Conservation (phyloP, 2,113 vertebrate species). For the Alaudala cheleensis region DNA sequence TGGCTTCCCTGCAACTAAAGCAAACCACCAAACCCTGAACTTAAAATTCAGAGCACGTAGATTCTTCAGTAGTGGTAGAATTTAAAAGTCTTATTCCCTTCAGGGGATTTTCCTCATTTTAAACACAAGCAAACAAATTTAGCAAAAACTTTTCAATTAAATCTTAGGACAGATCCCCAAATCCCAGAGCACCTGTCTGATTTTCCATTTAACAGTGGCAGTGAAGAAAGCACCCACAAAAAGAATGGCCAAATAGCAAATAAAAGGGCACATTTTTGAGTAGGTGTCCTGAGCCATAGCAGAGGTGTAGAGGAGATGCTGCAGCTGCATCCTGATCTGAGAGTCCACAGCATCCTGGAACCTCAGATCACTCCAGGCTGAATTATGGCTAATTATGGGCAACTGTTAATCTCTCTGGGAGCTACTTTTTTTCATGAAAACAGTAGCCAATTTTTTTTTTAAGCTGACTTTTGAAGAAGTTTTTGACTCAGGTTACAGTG, state of each 20-base stretch:
- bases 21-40: not conserved
- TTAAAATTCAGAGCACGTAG: not conserved
- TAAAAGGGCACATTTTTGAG: not conserved
- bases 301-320: not conserved
- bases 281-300: not conserved
- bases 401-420: not conserved
- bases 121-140: not conserved
- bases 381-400: not conserved
- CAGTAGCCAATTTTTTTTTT: not conserved
- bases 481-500: not conserved
- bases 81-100: not conserved
- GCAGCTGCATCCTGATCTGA: not conserved
- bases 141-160: not conserved
- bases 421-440: not conserved
- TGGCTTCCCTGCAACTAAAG: not conserved
- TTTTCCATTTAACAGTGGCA: not conserved
- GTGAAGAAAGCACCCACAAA: not conserved
- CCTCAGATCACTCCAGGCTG: rapidly evolving
- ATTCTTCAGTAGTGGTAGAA: not conserved
- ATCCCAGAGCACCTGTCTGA: not conserved
- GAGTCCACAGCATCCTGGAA: rapidly evolving
- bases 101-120: not conserved
- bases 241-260: not conserved
- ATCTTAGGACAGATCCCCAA: not conserved
- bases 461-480: not conserved